These are phyloP conservation scores for Anomalospiza imberbis DNA, from an alignment of 2,797 vertebrate genomes.

Conservation along the genomic window DNA sequence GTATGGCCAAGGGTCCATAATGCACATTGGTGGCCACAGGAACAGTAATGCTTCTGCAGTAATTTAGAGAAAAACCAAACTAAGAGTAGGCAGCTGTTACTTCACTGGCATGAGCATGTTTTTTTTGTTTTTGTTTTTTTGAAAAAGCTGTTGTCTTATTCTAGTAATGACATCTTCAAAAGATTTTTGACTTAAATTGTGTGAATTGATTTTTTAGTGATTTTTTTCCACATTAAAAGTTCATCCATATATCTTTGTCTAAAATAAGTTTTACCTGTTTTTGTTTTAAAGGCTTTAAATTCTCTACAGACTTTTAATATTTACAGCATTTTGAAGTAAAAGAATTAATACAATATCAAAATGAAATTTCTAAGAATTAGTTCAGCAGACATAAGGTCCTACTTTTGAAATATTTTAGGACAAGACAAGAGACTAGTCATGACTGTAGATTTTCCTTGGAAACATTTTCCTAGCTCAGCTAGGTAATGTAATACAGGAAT, in stretches of 20 bases:
- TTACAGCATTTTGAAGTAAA: neutral
- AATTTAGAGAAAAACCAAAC: neutral
- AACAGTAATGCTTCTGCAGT: neutral
- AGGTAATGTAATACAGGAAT: neutral
- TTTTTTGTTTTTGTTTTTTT: neutral
- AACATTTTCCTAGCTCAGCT: neutral
- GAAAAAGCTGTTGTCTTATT: neutral
- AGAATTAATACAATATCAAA: neutral
- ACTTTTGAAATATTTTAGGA: neutral
- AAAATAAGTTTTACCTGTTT: neutral
- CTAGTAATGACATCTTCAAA: neutral
- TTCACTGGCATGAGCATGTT: neutral
- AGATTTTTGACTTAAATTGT: neutral
- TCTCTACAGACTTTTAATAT: neutral
- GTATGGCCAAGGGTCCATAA: neutral
- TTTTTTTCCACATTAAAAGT: neutral
- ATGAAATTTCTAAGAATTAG: neutral
- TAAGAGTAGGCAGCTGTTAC: neutral
- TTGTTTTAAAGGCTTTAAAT: neutral
- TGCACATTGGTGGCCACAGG: neutral
- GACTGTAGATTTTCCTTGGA: neutral
- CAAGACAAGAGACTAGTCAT: neutral
- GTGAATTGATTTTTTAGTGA: neutral
- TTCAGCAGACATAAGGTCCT: neutral
- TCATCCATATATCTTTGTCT: neutral